Evolutionary conservation across 2,797 vertebrate species (phyloP).

Genomic region (Danio jaintianensis): DNA sequence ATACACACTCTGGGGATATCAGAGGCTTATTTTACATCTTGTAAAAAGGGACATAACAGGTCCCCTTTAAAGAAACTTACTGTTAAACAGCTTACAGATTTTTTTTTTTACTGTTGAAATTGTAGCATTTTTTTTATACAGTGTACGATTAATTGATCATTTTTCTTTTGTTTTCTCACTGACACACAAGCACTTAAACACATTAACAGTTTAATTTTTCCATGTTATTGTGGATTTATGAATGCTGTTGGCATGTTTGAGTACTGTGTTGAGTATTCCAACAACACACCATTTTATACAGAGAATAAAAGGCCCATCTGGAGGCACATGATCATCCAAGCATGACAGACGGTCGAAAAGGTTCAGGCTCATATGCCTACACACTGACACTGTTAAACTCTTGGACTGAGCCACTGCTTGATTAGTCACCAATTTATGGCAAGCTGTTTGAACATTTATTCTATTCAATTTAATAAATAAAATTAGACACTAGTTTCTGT

Average conservation of each 20-base stretch:
- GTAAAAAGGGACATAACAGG: too few relatives aligned
- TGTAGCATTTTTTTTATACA: too few relatives aligned
- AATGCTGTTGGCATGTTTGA: slow-evolving; percentile 5
- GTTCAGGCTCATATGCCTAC: slow-evolving; percentile 1
- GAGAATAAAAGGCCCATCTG: slow-evolving; percentile 38
- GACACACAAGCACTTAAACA: too few relatives aligned
- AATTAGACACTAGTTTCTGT: too few relatives aligned
- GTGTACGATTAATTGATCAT: too few relatives aligned
- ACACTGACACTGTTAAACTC: background rate
- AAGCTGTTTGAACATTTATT: too few relatives aligned
- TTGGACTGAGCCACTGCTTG: background rate
- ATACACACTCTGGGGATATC: too few relatives aligned
- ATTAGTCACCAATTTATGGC: background rate
- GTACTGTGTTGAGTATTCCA: background rate
- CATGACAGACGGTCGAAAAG: slow-evolving; percentile 5
- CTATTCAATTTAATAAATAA: too few relatives aligned
- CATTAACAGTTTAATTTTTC: background rate
- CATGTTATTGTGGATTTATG: background rate
- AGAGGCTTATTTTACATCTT: too few relatives aligned
- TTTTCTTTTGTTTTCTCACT: background rate
- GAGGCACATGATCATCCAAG: background rate
- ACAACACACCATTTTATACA: slow-evolving; percentile 8
- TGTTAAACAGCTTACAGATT: too few relatives aligned
- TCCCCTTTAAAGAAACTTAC: too few relatives aligned
- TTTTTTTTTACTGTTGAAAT: too few relatives aligned